A percentile compares a stretch with the other conserved stretches of the same genome.
Evolutionary conservation across 2,888 invertebrate species (phyloP).

Genomic region (Leptothorax acervorum): DNA sequence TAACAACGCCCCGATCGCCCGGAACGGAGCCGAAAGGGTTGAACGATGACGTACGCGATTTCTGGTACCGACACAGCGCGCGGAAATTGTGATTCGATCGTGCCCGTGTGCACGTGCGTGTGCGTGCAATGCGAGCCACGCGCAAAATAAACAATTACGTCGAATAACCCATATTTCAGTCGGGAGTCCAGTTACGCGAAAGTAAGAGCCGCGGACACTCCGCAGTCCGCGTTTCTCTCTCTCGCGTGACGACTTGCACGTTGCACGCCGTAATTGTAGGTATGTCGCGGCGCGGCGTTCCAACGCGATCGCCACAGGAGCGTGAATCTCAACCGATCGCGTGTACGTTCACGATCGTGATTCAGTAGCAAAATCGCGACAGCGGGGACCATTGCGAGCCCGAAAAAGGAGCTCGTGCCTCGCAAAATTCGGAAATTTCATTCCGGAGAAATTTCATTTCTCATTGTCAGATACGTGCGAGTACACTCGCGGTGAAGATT

Average conservation of each 20-base stretch:
- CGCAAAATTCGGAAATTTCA: neutral
- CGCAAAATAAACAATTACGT: conserved; percentile 63
- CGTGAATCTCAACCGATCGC: conserved; percentile 15
- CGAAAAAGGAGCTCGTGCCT: neutral
- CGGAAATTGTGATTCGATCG: neutral
- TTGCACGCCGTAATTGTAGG: neutral
- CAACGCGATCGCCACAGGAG: neutral
- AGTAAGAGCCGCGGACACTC: conserved; percentile 61
- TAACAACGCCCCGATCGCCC: neutral
- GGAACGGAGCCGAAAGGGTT: neutral
- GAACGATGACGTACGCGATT: conserved; percentile 40
- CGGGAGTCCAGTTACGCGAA: conserved; percentile 63
- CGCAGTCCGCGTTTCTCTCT: neutral
- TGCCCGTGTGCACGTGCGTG: neutral
- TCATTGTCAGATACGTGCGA: neutral
- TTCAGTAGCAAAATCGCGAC: neutral
- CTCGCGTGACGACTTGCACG: neutral
- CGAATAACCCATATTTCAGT: conserved; percentile 54
- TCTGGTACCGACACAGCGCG: neutral
- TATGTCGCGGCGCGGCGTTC: neutral
- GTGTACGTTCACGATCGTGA: neutral
- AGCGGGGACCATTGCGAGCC: neutral
- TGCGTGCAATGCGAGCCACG: neutral
- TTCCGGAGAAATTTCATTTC: neutral
- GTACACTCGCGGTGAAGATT: neutral